Evolutionary conservation across 1,140 invertebrate genomes (phyloP).

Genomic region (Aphidius ervi): DNA sequence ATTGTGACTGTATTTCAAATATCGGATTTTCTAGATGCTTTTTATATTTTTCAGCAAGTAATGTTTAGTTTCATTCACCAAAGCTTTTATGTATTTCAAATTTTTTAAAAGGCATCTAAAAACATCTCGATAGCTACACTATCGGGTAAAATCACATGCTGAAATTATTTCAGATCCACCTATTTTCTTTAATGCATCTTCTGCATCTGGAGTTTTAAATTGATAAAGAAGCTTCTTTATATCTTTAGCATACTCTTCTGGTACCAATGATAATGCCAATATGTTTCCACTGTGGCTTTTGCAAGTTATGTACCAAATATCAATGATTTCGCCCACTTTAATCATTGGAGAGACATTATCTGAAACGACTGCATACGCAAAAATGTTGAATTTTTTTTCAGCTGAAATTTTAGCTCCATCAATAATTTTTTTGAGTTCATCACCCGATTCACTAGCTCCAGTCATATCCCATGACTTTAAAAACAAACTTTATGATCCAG

Average conservation of each 20-base stretch:
- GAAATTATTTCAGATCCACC: conserved; percentile 13
- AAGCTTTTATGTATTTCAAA: conserved; percentile 11
- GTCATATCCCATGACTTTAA: conserved; percentile 10
- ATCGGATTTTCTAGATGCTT: conserved; percentile 3
- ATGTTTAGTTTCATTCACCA: neutral
- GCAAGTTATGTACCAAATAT: conserved; percentile 21
- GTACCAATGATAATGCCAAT: conserved; percentile 16
- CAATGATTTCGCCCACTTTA: conserved; percentile 16
- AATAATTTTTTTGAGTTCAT: conserved; percentile 3
- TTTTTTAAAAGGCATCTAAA: conserved; percentile 17
- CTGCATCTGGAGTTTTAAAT: conserved; percentile 9
- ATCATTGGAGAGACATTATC: conserved; percentile 22
- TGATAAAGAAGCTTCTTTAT: neutral
- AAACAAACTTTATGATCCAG: neutral
- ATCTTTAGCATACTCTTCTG: neutral
- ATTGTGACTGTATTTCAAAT: conserved; percentile 12
- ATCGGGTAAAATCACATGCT: conserved; percentile 13
- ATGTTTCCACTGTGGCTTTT: conserved; percentile 19
- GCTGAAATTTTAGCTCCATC: conserved; percentile 10
- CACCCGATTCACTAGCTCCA: neutral
- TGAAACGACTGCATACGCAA: conserved; percentile 18
- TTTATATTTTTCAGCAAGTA: neutral
- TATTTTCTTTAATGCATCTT: neutral
- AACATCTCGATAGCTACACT: conserved; percentile 13
- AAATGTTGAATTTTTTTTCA: conserved; percentile 18